Conservation (phyloP, 2,888 invertebrate species). For the Polyploca ridens region DNA sequence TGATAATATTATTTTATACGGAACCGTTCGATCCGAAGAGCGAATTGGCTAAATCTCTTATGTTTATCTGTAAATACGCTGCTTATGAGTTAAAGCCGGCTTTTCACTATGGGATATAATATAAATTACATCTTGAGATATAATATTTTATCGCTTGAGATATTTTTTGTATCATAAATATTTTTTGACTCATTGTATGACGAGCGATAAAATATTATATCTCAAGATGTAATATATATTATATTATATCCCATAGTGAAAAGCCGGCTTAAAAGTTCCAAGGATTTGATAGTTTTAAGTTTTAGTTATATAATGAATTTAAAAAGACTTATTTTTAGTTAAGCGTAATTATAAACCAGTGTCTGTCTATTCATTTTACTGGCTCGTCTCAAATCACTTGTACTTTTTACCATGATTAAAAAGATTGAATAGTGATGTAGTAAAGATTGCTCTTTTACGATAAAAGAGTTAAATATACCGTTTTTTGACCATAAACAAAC, state of each 20-base stretch:
- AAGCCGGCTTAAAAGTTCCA: constrained; percentile 66
- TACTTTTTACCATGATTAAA: neutral
- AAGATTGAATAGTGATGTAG: neutral
- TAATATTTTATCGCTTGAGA: too few species aligned
- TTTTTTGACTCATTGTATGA: too few species aligned
- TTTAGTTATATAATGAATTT: constrained; percentile 55
- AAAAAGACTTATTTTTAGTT: constrained; percentile 75
- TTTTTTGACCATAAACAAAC: neutral
- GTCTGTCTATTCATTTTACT: constrained; percentile 35
- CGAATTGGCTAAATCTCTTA: neutral
- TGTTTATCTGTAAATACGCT: constrained; percentile 46
- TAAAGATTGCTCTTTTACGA: neutral
- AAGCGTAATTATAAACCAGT: constrained; percentile 46
- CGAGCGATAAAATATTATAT: too few species aligned
- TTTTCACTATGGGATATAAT: too few species aligned
- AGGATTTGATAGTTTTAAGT: constrained; percentile 67
- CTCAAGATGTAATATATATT: too few species aligned
- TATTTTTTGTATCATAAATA: too few species aligned
- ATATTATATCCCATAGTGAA: too few species aligned
- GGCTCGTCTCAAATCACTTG: constrained; percentile 38
- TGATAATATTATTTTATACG: constrained; percentile 2
- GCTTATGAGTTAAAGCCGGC: constrained; percentile 44
- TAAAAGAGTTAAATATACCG: neutral
- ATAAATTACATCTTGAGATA: too few species aligned
- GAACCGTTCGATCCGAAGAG: neutral